These are phyloP conservation scores for Aspidoscelis tigris DNA, from an alignment of 2,113 vertebrate species.

Conservation along the genomic window DNA sequence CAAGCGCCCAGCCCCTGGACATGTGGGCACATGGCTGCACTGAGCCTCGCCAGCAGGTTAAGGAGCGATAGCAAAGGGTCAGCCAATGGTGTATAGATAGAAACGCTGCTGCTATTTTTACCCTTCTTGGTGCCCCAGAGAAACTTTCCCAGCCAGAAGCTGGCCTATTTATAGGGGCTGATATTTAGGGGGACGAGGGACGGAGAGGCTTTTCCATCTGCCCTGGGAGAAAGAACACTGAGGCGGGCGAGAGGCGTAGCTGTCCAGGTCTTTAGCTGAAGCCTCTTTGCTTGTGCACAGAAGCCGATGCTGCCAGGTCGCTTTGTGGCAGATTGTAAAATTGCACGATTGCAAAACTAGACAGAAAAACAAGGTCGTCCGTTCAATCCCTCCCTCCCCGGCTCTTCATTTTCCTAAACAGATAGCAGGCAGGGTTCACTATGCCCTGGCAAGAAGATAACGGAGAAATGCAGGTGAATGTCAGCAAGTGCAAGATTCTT, in stretches of 20 bases:
- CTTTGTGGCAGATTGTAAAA: neutral
- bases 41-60: conserved; percentile 53
- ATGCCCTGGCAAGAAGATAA: neutral
- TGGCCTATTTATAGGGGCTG: conserved; percentile 55
- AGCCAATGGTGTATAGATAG: conserved; percentile 57
- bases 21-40: conserved; percentile 45
- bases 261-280: neutral
- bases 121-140: conserved; percentile 20
- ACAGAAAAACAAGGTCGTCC: neutral
- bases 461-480: neutral
- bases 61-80: conserved; percentile 36
- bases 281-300: neutral
- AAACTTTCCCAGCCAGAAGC: conserved; percentile 23
- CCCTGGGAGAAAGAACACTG: neutral
- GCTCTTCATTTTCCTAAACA: neutral
- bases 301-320: neutral
- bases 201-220: neutral
- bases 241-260: neutral
- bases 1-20: conserved; percentile 44
- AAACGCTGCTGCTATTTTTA: conserved; percentile 60
- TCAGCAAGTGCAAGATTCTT: neutral
- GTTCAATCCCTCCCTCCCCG: neutral
- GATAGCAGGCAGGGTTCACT: neutral
- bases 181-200: conserved; percentile 11
- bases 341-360: neutral